These are phyloP conservation scores for Leptinotarsa rubiginosa DNA, from an alignment of 2,888 invertebrate species.

Conservation along the genomic window DNA sequence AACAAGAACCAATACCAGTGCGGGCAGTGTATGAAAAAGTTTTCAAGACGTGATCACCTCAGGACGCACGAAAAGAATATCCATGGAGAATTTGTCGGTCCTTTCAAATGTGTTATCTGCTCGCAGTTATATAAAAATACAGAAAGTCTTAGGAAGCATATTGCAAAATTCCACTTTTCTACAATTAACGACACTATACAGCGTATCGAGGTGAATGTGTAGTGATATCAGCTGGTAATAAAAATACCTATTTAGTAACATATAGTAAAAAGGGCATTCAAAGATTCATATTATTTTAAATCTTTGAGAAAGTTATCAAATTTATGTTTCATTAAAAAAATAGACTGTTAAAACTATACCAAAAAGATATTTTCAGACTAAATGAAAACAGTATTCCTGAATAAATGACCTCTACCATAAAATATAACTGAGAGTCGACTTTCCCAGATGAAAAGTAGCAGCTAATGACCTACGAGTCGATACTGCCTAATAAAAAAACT, in stretches of 20 bases:
- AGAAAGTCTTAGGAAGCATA: conserved; percentile 66
- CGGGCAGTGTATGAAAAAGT: conserved; percentile 63
- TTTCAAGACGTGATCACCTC: conserved; percentile 65
- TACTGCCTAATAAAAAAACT: too few relatives aligned
- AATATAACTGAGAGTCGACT: too few relatives aligned
- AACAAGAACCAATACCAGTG: conserved; percentile 61
- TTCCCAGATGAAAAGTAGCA: too few relatives aligned
- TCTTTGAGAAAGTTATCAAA: too few relatives aligned
- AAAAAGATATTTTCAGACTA: too few relatives aligned
- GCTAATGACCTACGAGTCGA: too few relatives aligned
- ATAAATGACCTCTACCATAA: too few relatives aligned
- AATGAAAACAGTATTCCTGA: too few relatives aligned
- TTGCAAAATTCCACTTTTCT: conserved; percentile 65
- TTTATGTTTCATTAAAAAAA: too few relatives aligned
- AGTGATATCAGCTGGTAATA: conserved; percentile 18
- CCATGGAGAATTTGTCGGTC: conserved; percentile 67
- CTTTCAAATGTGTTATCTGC: conserved; percentile 65
- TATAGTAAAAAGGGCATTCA: neutral
- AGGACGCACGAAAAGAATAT: conserved; percentile 67
- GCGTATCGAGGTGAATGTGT: conserved; percentile 55
- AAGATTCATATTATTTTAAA: too few relatives aligned
- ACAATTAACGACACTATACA: conserved; percentile 52
- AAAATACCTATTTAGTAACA: too few relatives aligned
- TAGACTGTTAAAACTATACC: too few relatives aligned
- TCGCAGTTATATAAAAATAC: conserved; percentile 66